Base-by-base conservation (phyloP, 2,797 vertebrate genomes). In the Bradypodion pumilum region DNA sequence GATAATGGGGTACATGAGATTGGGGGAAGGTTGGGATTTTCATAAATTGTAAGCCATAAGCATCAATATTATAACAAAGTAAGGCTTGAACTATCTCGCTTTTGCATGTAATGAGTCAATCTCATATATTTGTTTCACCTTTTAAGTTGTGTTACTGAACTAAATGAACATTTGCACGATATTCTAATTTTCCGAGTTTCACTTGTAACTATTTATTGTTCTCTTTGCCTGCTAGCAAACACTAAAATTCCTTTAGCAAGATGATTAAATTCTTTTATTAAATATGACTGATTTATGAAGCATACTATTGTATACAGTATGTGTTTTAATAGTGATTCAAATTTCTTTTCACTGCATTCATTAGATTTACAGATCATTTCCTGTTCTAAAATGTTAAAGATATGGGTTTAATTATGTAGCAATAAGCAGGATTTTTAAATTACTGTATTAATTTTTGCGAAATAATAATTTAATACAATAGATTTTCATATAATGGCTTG, bases 201-300 rank as follows among this genome's bases (percentile, higher is more conserved):
- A n/a, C n/a, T n/a, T n/a, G n/a, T n/a, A 32, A 42, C 42, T 74
- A 7, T 81, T 82, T 83, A 56, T 74, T 62, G 56, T 66, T 59
- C 62, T 23, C 27, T 68, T 60, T 68, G 49, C 8, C 25, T 80
- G 13, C 9, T 46, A 56, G 37, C 19, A 5, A 23, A 40, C 23
- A 32, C 5, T 74, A 59, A 74, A 1, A 21, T 66, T 42, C 10
- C 7, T 3, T 77, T 59, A 44, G n/a, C 21, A 69, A 66, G 7
- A 27, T 40, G n/a, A 32, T 15, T 10, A 1, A 32, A 1, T 70
- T 19, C 70, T 21, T 46, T 25, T 27, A 49, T 76, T 4, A 19
- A 59, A 42, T 9, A 9, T 5, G 40, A 29, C 46, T 66, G 32
- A 1, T 32, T 37, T 60, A 19, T 56, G 40, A 74, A 9, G 27